These are phyloP conservation scores for Helicoverpa armigera DNA, from an alignment of 1,140 invertebrate species.

Conservation along the genomic window DNA sequence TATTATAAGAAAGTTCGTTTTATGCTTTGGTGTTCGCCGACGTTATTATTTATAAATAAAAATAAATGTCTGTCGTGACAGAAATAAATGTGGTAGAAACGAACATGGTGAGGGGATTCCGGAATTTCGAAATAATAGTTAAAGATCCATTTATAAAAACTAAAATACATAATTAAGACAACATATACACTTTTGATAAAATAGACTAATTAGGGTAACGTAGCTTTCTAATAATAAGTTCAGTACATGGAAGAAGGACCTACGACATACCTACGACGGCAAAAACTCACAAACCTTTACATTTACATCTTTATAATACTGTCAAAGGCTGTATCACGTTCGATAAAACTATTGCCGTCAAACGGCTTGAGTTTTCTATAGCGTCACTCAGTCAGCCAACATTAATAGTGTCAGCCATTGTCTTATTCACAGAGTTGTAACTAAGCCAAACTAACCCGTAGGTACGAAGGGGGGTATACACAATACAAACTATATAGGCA, in stretches of 20 bases:
- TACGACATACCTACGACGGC: too few relatives aligned
- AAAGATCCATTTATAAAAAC: neutral
- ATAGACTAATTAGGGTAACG: too few relatives aligned
- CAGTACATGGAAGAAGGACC: too few relatives aligned
- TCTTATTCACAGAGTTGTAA: conserved; percentile 40
- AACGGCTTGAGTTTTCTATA: conserved; percentile 26
- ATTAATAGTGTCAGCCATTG: conserved; percentile 46
- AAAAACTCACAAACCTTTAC: too few relatives aligned
- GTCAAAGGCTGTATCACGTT: conserved; percentile 4
- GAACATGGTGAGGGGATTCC: neutral
- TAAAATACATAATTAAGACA: neutral
- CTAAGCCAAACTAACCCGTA: conserved; percentile 51
- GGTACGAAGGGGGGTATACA: conserved; percentile 42
- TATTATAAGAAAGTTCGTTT: conserved; percentile 10
- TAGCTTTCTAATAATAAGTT: too few relatives aligned
- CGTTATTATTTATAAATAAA: neutral
- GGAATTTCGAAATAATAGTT: neutral
- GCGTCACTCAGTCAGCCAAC: conserved; percentile 40
- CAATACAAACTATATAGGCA: conserved; percentile 33
- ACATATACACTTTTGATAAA: too few relatives aligned
- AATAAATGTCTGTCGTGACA: neutral
- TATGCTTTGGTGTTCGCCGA: neutral
- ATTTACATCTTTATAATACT: neutral
- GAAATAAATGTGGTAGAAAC: conserved; percentile 4
- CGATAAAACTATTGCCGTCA: conserved; percentile 12